These are phyloP conservation scores for Allygus modestus DNA, from an alignment of 2,888 invertebrate genomes.

Conservation along the genomic window DNA sequence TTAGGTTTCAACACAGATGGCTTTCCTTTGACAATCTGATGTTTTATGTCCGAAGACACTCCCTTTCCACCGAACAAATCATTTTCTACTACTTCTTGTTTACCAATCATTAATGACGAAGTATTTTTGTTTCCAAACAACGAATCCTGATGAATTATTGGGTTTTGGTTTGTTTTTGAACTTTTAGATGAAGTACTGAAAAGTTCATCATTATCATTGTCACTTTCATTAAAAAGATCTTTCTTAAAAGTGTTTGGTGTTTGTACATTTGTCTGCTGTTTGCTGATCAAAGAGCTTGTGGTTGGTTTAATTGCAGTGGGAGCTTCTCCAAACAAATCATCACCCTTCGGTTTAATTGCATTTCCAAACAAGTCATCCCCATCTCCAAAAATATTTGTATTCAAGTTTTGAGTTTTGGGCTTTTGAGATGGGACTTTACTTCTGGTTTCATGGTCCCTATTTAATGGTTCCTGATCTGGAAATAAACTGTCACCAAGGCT, in stretches of 20 bases:
- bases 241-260: neutral
- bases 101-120: neutral
- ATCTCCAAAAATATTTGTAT: neutral
- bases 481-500: neutral
- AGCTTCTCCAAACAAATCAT: slow-evolving; percentile 25
- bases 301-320: neutral
- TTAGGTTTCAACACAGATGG: neutral
- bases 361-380: slow-evolving; percentile 38
- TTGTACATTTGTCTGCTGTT: neutral
- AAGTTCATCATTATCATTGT: slow-evolving; percentile 34
- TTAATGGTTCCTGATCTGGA: neutral
- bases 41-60: slow-evolving; percentile 51
- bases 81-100: slow-evolving; percentile 66
- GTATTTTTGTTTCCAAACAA: slow-evolving; percentile 43
- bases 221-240: slow-evolving; percentile 26
- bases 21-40: slow-evolving; percentile 61
- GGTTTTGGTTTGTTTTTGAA: neutral
- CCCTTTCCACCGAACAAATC: slow-evolving; percentile 66
- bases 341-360: neutral
- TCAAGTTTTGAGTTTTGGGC: neutral
- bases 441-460: neutral
- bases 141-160: neutral
- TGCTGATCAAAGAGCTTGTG: neutral
- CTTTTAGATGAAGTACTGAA: slow-evolving; percentile 13
- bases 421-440: slow-evolving; percentile 12